phyloP scores from a whole-genome alignment of 2,888 invertebrate genomes.

The Diarsia brunnea region DNA sequence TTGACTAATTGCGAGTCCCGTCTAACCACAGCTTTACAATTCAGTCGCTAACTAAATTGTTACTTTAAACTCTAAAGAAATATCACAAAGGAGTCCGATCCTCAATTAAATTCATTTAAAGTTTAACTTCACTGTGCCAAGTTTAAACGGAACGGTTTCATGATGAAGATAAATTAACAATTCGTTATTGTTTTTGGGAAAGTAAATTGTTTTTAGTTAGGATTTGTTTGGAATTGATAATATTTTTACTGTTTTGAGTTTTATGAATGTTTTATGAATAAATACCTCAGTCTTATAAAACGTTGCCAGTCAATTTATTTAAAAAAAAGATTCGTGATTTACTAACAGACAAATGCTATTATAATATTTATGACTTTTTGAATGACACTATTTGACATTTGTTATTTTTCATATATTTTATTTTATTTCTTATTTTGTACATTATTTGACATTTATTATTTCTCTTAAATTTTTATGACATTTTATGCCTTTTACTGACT shows the following conservation, averaged over 20 bases:
- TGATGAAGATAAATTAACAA: conserved; percentile 11
- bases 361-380: too few species aligned
- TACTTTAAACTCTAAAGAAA: conserved; percentile 21
- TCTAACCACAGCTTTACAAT: conserved; percentile 4
- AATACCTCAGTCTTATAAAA: too few species aligned
- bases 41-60: conserved; percentile 33
- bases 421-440: too few species aligned
- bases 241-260: not conserved
- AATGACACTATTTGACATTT: too few species aligned
- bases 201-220: not conserved
- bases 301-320: too few species aligned
- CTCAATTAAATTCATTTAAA: conserved; percentile 43
- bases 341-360: too few species aligned
- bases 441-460: too few species aligned
- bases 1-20: conserved; percentile 33
- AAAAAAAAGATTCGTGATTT: too few species aligned
- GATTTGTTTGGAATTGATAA: not conserved
- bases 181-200: not conserved
- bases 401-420: too few species aligned
- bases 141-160: conserved; percentile 29
- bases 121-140: conserved; percentile 12
- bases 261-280: too few species aligned
- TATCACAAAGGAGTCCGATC: conserved; percentile 29
- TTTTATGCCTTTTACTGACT: too few species aligned
- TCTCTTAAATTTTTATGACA: too few species aligned